These are phyloP conservation scores for Spizaetus ornatus DNA, from an alignment of 2,113 vertebrate genomes.

Conservation along the genomic window DNA sequence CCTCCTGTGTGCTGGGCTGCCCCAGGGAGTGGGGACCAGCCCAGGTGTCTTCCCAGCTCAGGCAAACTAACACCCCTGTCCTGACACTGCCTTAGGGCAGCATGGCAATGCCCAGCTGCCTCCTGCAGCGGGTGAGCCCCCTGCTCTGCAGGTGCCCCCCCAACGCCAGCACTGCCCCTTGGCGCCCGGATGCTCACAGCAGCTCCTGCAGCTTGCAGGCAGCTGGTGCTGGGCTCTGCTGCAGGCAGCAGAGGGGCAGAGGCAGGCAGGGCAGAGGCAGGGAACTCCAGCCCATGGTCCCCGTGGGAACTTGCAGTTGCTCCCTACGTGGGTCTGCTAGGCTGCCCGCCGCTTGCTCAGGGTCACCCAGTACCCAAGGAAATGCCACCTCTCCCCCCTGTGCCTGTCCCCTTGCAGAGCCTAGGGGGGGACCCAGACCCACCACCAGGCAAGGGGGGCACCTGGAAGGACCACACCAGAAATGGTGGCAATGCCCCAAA, in stretches of 20 bases:
- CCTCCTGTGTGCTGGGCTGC: accelerated
- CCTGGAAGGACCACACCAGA: not conserved
- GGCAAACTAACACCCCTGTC: not conserved
- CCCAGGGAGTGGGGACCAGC: accelerated
- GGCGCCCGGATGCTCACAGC: accelerated
- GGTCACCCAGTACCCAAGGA: not conserved
- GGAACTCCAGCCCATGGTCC: not conserved
- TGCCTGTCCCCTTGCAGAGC: not conserved
- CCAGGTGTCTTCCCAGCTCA: not conserved
- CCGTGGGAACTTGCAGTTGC: accelerated
- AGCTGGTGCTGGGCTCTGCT: not conserved
- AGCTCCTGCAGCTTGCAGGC: not conserved
- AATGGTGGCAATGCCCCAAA: not conserved
- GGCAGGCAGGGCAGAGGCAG: not conserved
- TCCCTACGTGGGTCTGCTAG: accelerated
- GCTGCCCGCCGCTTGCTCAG: not conserved
- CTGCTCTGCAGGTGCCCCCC: too few relatives aligned
- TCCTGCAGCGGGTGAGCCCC: not conserved
- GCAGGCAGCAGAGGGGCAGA: not conserved
- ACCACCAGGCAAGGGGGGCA: not conserved
- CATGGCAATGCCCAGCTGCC: not conserved
- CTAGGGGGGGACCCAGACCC: accelerated
- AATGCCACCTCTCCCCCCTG: not conserved
- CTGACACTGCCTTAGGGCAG: not conserved
- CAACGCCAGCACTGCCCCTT: not conserved